phyloP scores from a whole-genome alignment of 2,888 invertebrate species.

The Cephus pulcher region DNA sequence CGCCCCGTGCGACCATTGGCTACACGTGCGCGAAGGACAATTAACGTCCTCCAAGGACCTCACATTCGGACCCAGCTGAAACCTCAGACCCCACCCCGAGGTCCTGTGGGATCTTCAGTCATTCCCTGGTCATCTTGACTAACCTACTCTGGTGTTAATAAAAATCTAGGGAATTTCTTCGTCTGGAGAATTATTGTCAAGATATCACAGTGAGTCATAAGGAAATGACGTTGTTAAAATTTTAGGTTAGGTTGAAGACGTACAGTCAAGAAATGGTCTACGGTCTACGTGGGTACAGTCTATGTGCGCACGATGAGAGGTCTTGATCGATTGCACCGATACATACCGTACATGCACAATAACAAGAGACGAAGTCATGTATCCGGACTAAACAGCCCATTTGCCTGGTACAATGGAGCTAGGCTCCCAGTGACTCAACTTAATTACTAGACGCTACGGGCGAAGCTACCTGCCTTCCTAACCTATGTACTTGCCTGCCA shows the following conservation, averaged over 20 bases:
- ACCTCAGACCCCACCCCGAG: neutral
- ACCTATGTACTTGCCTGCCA: neutral
- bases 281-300: neutral
- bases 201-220: neutral
- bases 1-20: slow-evolving; percentile 4
- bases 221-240: neutral
- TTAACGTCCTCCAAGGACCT: slow-evolving; percentile 2
- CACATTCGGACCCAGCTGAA: neutral
- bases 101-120: neutral
- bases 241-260: neutral
- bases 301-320: neutral
- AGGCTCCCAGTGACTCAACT: slow-evolving; percentile 47
- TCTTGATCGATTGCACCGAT: slow-evolving; percentile 48
- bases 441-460: slow-evolving; percentile 45
- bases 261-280: neutral
- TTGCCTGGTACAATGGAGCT: slow-evolving; percentile 51
- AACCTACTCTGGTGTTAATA: neutral
- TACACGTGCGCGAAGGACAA: slow-evolving; percentile 1
- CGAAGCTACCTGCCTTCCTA: neutral
- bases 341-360: slow-evolving; percentile 44
- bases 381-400: slow-evolving; percentile 55
- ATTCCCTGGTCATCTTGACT: neutral
- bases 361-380: slow-evolving; percentile 48
- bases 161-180: neutral
- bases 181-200: neutral